phyloP scores from a whole-genome alignment of 2,888 invertebrate species.

The Clepsis dumicolana region DNA sequence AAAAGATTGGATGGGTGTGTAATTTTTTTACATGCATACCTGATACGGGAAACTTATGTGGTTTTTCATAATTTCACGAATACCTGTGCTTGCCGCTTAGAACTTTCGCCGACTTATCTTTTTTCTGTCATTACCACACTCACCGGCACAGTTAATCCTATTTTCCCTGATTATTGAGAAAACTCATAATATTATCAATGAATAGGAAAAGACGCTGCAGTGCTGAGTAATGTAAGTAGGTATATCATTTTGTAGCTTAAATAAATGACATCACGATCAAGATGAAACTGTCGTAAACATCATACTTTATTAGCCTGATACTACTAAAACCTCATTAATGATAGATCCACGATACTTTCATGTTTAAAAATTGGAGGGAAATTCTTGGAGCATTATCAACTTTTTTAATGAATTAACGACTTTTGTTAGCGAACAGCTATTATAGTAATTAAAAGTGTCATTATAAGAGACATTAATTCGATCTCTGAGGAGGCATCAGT shows the following conservation, averaged over 20 bases:
- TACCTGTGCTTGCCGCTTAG: too few species aligned
- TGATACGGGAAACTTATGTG: too few species aligned
- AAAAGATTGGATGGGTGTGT: neutral
- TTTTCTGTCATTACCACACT: neutral
- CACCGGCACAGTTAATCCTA: too few species aligned
- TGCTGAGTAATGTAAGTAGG: too few species aligned
- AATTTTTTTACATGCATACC: too few species aligned
- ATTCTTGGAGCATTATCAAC: slow-evolving; percentile 62
- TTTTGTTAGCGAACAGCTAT: slow-evolving; percentile 79
- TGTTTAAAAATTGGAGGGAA: slow-evolving; percentile 29
- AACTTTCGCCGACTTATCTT: neutral
- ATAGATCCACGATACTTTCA: slow-evolving; percentile 31
- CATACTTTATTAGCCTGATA: slow-evolving; percentile 17
- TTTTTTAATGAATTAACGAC: slow-evolving; percentile 82
- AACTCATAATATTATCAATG: too few species aligned
- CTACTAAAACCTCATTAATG: slow-evolving; percentile 26
- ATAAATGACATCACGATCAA: neutral
- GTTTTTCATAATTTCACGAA: too few species aligned
- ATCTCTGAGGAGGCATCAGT: slow-evolving; percentile 81
- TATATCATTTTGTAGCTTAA: too few species aligned
- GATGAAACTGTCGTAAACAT: slow-evolving; percentile 2
- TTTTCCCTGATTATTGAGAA: too few species aligned
- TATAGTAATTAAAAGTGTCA: slow-evolving; percentile 86
- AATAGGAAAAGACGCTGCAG: too few species aligned
- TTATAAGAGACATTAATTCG: slow-evolving; percentile 82